Base-by-base conservation (phyloP, 1,140 invertebrate genomes). In the Rhagoletis pomonella region DNA sequence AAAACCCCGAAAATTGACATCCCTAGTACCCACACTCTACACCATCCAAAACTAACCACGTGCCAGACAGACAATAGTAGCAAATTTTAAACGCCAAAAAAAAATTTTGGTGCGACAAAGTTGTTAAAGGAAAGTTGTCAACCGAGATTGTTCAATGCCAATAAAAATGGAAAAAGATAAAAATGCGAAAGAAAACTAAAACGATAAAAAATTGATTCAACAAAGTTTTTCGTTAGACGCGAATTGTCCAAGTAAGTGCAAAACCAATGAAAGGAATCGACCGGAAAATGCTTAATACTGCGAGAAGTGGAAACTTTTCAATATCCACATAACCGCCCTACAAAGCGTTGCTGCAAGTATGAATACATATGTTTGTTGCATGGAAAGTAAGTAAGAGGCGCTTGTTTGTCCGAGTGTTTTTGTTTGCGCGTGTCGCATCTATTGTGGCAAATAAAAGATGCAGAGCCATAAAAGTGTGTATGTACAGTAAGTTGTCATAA, bases 361-460 rank as follows among this genome's bases (percentile, higher is more conserved):
- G 47, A 50, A 47, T 12, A 44, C 29, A 29, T 29, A 29, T 29
- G 47, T n/a, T 81, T 29, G 47, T 55, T 29, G 98, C 97, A 99
- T 98, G 92, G 98, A 98, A 19, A 99, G 95, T 85, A 29, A 29
- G 29, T 29, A 29, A 29, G 29, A 29, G 29, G 29, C 29, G 29
- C 47, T 81, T 29, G 47, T 55, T 29, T 19, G 69, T 29, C 17
- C 69, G 69, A 44, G 1, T 58, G 47, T 17, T 29, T 50, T 29
- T 69, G 12, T 17, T 29, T 50, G 44, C n/a, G 47, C 29, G 47
- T 29, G 7, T 67, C 5, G 9, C 64, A 39, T 39, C 7, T 73
- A 17, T 29, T 29, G 29, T 29, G 29, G 17, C 12, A 99, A 5
- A 62, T 62, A 62, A 6, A 44, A 81, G 55, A 55, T 55, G 47